Base-by-base conservation (phyloP, 2,888 invertebrate species). In the Proisotoma minuta region DNA sequence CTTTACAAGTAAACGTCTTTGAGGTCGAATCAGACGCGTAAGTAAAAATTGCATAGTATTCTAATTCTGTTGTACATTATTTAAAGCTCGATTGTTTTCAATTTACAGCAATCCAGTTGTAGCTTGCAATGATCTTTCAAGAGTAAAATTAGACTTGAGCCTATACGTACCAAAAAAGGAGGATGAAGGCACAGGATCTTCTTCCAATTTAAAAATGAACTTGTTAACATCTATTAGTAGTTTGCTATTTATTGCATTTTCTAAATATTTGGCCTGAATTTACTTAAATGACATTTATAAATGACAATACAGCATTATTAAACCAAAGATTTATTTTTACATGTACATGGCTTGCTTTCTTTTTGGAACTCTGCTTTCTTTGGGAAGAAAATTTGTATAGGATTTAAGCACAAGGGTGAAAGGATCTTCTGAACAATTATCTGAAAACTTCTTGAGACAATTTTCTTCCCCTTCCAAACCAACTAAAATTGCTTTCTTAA, bases 1-100 rank as follows among this genome's bases (percentile, higher is more conserved):
- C 59, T 59, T 65, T 68, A 0, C 62, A 67, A 18, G 24, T n/a
- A 3, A 71, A 71, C 53, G 71, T 65, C 0, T 71, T 71, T 57
- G 53, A 60, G 52, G 58, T 50, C 15, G 20, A 20, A 43, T 15
- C 5, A 4, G 43, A 20, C 5, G 4, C 43, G 43, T 43, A 43
- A 43, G 43, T 43, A n/a, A n/a, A n/a, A n/a, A n/a, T n/a, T n/a
- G n/a, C n/a, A n/a, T n/a, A n/a, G n/a, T n/a, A n/a, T n/a, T 34
- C 15, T 34, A 34, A 34, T 15, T 34, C 34, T n/a, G n/a, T n/a
- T n/a, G n/a, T n/a, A n/a, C n/a, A n/a, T n/a, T n/a, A n/a, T n/a
- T n/a, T n/a, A n/a, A n/a, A n/a, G n/a, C n/a, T n/a, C n/a, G n/a
- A n/a, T n/a, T n/a, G n/a, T 8, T 34, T 15, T 34, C 15, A 10